A percentile compares a stretch with the other conserved stretches of the same genome.
Conservation (phyloP, 2,797 vertebrate genomes). For the Macropodus opercularis region DNA sequence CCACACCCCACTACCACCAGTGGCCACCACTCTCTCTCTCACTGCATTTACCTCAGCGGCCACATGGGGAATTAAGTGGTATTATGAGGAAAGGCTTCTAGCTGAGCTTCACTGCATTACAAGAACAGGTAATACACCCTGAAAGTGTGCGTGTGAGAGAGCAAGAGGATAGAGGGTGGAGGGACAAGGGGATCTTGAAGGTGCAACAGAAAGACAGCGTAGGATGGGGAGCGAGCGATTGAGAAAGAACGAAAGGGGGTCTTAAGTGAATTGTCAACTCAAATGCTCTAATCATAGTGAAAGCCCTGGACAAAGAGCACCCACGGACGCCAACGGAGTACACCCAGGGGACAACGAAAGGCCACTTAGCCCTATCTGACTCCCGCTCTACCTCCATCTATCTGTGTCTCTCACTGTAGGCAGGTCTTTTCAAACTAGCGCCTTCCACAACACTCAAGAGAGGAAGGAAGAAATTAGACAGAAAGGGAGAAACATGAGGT, state of each 20-base stretch:
- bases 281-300: conserved; percentile 95
- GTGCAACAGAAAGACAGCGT: conserved; percentile 38
- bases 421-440: conserved; percentile 86
- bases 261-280: conserved; percentile 94
- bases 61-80: conserved; percentile 96
- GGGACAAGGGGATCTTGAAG: conserved; percentile 36
- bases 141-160: conserved; percentile 58
- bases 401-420: conserved; percentile 46
- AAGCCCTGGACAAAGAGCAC: conserved; percentile 92
- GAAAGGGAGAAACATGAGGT: neutral
- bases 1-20: conserved; percentile 5
- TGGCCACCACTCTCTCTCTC: conserved; percentile 15
- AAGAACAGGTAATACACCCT: conserved; percentile 92
- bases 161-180: conserved; percentile 34
- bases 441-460: conserved; percentile 74
- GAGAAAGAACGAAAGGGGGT: conserved; percentile 55
- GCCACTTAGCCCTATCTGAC: conserved; percentile 69
- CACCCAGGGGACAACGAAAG: conserved; percentile 83
- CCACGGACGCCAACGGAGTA: conserved; percentile 75
- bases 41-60: conserved; percentile 86
- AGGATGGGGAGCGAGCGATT: conserved; percentile 23
- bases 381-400: conserved; percentile 35
- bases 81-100: conserved; percentile 92
- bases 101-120: conserved; percentile 98
- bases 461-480: neutral